These are phyloP conservation scores for Philonicus albiceps DNA, from an alignment of 2,888 invertebrate genomes.

Conservation along the genomic window DNA sequence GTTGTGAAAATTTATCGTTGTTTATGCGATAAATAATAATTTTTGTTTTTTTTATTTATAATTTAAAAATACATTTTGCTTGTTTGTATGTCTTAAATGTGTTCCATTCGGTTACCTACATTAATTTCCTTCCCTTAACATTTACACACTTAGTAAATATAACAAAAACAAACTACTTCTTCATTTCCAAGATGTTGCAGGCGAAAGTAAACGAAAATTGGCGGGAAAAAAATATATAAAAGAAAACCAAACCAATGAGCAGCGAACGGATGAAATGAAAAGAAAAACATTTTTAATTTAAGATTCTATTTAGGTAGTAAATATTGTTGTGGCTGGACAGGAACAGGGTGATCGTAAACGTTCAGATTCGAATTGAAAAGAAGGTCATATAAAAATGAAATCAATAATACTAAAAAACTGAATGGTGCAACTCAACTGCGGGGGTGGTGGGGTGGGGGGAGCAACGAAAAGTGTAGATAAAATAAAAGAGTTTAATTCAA, in stretches of 20 bases:
- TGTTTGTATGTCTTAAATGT: neutral
- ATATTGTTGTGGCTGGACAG: neutral
- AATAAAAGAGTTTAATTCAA: constrained; percentile 21
- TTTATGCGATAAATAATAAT: neutral
- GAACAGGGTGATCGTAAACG: neutral
- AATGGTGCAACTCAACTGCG: neutral
- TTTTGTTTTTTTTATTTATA: neutral
- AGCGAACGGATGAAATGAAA: neutral
- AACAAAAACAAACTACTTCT: neutral
- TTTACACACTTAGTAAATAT: neutral
- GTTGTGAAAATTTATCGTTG: neutral
- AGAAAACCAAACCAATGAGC: neutral
- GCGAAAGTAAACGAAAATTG: neutral
- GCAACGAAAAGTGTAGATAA: neutral
- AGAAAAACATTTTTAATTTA: neutral
- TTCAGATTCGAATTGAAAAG: neutral
- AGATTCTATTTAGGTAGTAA: neutral
- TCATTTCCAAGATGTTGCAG: neutral
- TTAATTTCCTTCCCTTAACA: neutral
- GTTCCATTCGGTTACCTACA: neutral
- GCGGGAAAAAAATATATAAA: neutral
- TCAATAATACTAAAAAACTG: neutral
- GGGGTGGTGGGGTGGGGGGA: no score
- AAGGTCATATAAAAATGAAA: neutral
- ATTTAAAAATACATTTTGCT: neutral